phyloP scores from a whole-genome alignment of 1,140 invertebrate species.

The Harlomillsia oculata region DNA sequence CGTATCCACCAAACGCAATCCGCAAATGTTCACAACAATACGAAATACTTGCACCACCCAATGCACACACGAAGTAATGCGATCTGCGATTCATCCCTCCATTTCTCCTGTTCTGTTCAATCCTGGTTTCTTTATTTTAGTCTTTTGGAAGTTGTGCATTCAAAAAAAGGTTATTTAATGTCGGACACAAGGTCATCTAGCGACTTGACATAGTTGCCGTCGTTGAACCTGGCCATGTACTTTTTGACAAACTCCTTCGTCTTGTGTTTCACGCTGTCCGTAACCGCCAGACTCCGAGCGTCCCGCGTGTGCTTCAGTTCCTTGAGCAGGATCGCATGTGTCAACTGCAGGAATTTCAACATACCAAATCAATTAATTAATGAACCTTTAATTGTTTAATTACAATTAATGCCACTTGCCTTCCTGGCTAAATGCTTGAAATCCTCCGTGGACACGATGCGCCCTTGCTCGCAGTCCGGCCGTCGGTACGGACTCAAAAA shows the following conservation, averaged over 20 bases:
- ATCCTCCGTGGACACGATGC: constrained; percentile 80
- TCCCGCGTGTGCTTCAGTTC: constrained; percentile 84
- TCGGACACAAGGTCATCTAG: constrained; percentile 12
- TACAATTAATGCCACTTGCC: constrained; percentile 49
- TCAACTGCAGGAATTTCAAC: constrained; percentile 69
- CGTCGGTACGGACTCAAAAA: constrained; percentile 82
- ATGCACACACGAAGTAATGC: no score
- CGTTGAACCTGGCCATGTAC: constrained; percentile 86
- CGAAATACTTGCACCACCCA: no score
- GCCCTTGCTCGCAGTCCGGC: constrained; percentile 67
- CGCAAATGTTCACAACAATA: no score
- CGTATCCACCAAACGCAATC: no score
- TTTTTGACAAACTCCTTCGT: constrained; percentile 89
- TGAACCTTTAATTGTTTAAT: no score
- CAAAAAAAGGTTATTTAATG: background rate
- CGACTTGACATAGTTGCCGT: constrained; percentile 12
- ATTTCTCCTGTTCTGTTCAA: no score
- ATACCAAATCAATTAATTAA: constrained; percentile 23
- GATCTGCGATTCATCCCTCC: no score
- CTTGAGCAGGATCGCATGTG: constrained; percentile 92
- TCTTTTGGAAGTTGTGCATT: background rate
- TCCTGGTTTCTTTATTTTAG: no score
- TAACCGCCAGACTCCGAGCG: constrained; percentile 76
- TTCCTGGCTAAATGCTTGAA: constrained; percentile 93
- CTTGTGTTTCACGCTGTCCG: constrained; percentile 85